A percentile compares a stretch with the other conserved stretches of the same genome.
Evolutionary conservation across 2,888 invertebrate species (phyloP).

Genomic region (Drosophila mimica): DNA sequence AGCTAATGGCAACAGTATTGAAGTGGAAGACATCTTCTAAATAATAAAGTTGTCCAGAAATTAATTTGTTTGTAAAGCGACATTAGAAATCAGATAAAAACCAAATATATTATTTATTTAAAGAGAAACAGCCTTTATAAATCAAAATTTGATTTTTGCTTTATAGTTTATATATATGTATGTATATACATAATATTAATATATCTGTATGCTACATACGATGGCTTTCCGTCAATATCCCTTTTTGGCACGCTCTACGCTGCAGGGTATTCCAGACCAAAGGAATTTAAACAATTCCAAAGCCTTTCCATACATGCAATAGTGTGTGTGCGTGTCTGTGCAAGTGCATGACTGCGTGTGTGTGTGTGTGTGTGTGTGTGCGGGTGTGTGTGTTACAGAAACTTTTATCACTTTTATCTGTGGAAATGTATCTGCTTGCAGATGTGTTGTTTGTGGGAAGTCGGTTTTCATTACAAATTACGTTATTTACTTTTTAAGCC

Average conservation of each 20-base stretch:
- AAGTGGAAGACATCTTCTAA: background rate
- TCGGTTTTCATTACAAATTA: constrained; percentile 73
- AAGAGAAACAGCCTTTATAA: background rate
- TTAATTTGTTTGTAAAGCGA: background rate
- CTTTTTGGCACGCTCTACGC: too few species aligned
- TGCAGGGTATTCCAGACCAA: constrained; percentile 28
- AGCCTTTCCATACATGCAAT: constrained; percentile 48
- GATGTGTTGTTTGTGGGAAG: constrained; percentile 13
- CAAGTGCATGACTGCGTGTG: constrained; percentile 5
- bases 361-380: constrained; percentile 8
- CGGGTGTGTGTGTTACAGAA: constrained; percentile 13
- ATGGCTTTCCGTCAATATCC: background rate
- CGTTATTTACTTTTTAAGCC: constrained; percentile 70
- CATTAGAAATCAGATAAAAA: background rate
- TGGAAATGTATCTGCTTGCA: constrained; percentile 9
- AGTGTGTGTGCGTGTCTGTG: constrained; percentile 21
- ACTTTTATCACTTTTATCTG: constrained; percentile 4
- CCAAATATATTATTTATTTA: background rate
- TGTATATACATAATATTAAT: too few species aligned
- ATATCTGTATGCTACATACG: too few species aligned
- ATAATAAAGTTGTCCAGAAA: background rate
- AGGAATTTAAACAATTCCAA: constrained; percentile 59
- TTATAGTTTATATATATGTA: background rate
- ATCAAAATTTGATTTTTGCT: background rate
- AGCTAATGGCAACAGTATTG: background rate